These are phyloP conservation scores for Glandiceps talaboti DNA, from an alignment of 53 echinoderm and acorn worm genomes.

Conservation along the genomic window DNA sequence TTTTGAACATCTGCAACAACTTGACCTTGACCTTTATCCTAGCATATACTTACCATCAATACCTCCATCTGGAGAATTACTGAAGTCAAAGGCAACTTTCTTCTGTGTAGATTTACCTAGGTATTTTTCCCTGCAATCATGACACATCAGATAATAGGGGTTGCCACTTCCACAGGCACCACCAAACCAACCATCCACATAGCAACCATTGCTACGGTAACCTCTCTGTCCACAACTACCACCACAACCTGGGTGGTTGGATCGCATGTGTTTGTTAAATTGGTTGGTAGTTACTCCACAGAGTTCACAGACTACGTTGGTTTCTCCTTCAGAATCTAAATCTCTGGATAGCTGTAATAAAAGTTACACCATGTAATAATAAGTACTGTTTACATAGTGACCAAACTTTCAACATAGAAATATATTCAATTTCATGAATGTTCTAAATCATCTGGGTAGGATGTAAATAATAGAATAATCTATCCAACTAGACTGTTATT, in stretches of 20 bases:
- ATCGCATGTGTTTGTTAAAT: constrained; percentile 89
- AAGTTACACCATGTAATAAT: no score
- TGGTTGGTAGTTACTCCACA: constrained; percentile 55
- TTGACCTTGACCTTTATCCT: no score
- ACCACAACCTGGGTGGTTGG: constrained; percentile 77
- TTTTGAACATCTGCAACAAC: no score
- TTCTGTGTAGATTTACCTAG: constrained; percentile 30
- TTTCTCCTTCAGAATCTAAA: constrained; percentile 26
- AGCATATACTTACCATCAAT: constrained; percentile 57
- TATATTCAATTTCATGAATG: no score
- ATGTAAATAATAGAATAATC: no score
- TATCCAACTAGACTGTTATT: no score
- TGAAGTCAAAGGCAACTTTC: constrained; percentile 49
- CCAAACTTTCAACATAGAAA: no score
- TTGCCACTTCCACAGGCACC: constrained; percentile 91
- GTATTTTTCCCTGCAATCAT: constrained; percentile 67
- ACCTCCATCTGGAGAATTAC: constrained; percentile 34
- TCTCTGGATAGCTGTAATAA: constrained; percentile 29
- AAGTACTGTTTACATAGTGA: no score
- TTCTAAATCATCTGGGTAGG: no score
- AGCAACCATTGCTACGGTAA: constrained; percentile 85
- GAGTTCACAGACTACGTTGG: constrained; percentile 79
- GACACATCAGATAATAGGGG: constrained; percentile 88
- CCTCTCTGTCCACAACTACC: constrained; percentile 93
- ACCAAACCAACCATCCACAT: constrained; percentile 87